Base-by-base conservation (phyloP, 2,113 vertebrate species). In the Neolamprologus falcicula region DNA sequence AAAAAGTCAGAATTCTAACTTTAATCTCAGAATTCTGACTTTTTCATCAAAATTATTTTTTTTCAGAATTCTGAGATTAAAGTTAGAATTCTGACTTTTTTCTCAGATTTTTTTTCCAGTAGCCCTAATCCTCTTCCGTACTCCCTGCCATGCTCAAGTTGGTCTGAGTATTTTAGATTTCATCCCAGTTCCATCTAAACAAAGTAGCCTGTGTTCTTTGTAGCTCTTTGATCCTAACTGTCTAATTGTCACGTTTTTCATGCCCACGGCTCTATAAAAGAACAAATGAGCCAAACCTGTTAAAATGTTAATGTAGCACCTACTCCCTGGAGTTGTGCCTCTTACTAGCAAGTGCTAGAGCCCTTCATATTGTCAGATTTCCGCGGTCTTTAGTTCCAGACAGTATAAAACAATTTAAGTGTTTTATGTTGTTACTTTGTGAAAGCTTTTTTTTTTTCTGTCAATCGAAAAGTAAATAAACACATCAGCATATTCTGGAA, bases 401-500 rank as follows among this genome's bases (percentile, higher is more conserved):
- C 79, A n/a, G 85, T 88, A 83, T 84, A 40, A 83, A 87, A 78
- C 52, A 71, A 80, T 86, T 59, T 80, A 81, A 87, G 84, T 92
- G 83, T 80, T 93, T 85, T 81, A 31, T 90, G 86, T 53, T 45
- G 57, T 93, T 89, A 81, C 83, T 94, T 93, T 89, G 93, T 92
- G 90, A 68, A 92, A 73, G 24, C 14, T 11, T 78, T 78, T 50
- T 87, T 87, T 83, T 89, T 53, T 82, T 17, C 89, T 66, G 79
- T 91, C 83, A 83, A 92, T 82, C 52, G 26, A 90, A 87, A 82
- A 90, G 76, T 73, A 88, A 92, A 94, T 92, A 94, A 95, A 94
- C 84, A 88, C 85, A 89, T 94, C 92, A 87, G 88, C 93, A 91
- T 92, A 93, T 94, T 92, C 92, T 94, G 91, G 73, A 90, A 91